Evolutionary conservation across 2,888 invertebrate genomes (phyloP).

Genomic region (Euclidia mi): DNA sequence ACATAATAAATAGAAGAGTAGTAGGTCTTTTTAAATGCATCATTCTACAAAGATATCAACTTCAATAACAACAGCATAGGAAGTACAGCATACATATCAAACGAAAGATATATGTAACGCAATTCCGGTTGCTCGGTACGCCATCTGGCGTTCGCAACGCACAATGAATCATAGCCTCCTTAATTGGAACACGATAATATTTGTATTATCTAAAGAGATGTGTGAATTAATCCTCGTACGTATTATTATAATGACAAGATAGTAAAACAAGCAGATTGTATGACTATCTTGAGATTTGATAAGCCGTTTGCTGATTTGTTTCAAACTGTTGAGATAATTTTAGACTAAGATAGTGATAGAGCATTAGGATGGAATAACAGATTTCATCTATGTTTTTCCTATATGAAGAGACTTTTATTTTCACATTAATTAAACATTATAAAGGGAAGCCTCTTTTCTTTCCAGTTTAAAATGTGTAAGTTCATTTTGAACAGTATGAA

Average conservation of each 20-base stretch:
- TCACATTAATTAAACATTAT: no score
- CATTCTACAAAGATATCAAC: not conserved
- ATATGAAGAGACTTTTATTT: no score
- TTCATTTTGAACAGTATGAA: no score
- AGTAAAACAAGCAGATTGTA: not conserved
- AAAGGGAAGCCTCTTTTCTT: no score
- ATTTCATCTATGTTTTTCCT: no score
- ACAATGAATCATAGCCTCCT: conserved; percentile 4
- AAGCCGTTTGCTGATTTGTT: not conserved
- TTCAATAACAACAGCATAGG: conserved; percentile 4
- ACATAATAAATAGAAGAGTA: no score
- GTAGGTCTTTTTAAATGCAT: no score
- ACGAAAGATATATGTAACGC: conserved; percentile 6
- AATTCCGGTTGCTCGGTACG: conserved; percentile 12
- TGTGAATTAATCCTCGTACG: conserved; percentile 6
- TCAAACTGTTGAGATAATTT: not conserved
- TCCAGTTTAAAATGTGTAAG: no score
- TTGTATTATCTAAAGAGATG: conserved; percentile 8
- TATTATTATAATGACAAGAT: not conserved
- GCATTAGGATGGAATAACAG: not conserved
- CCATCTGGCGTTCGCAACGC: conserved; percentile 1
- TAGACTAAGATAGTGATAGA: not conserved
- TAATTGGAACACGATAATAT: conserved; percentile 16
- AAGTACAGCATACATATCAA: conserved; percentile 2
- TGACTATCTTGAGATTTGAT: not conserved